A percentile compares a stretch with the other conserved stretches of the same genome.
Conservation (phyloP, 2,113 vertebrate species). For the Brevimyrus niger region DNA sequence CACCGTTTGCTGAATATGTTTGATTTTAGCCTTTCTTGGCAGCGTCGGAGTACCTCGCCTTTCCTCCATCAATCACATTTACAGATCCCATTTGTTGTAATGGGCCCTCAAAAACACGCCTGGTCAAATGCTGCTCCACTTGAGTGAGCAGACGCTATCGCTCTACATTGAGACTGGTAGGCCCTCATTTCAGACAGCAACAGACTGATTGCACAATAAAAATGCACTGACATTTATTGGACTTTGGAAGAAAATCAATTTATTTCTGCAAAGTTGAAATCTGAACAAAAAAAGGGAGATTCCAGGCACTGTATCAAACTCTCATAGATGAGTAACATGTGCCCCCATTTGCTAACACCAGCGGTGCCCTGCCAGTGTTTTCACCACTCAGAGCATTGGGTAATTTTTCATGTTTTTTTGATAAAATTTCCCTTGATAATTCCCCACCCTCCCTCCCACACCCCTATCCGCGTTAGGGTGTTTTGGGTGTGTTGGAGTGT, state of each 20-base stretch:
- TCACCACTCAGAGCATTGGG: background rate
- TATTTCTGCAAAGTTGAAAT: conserved; percentile 24
- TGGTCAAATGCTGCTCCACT: conserved; percentile 55
- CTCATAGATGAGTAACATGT: conserved; percentile 20
- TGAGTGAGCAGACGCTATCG: conserved; percentile 43
- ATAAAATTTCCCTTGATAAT: background rate
- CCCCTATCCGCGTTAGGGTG: no score
- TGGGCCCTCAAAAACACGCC: conserved; percentile 45
- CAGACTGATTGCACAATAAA: conserved; percentile 37
- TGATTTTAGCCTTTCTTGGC: background rate
- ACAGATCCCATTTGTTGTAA: conserved; percentile 54
- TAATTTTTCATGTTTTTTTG: background rate
- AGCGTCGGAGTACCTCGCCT: background rate
- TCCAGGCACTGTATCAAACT: conserved; percentile 17
- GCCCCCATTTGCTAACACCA: conserved; percentile 31
- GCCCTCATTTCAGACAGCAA: conserved; percentile 28
- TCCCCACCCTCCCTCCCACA: background rate
- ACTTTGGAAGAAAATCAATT: conserved; percentile 19
- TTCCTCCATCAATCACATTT: conserved; percentile 52
- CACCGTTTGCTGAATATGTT: background rate
- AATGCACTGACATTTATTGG: conserved; percentile 23
- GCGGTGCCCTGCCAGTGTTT: background rate
- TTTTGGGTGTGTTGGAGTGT: no score
- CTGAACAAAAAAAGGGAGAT: conserved; percentile 4
- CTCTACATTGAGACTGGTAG: conserved; percentile 13